phyloP scores from a whole-genome alignment of 2,888 invertebrate species.

The Eupithecia subfuscata region DNA sequence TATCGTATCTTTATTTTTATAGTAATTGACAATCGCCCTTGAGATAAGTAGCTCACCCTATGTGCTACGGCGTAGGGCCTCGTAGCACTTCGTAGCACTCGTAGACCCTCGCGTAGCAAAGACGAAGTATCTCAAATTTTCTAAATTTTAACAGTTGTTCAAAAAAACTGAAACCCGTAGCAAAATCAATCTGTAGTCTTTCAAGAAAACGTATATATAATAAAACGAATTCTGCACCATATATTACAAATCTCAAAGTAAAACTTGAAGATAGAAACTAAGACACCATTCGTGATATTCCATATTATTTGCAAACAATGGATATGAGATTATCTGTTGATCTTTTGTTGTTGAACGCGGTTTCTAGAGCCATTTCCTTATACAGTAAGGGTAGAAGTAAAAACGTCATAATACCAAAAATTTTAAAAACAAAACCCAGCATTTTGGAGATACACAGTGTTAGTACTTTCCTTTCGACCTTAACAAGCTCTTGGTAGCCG shows the following conservation, averaged over 20 bases:
- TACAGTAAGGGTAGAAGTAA: neutral
- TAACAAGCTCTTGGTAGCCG: neutral
- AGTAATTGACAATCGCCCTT: conserved; percentile 31
- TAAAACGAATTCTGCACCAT: neutral
- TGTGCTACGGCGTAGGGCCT: conserved; percentile 44
- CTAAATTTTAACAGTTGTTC: neutral
- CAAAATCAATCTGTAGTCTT: neutral
- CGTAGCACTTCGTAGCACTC: conserved; percentile 27
- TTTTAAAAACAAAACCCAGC: neutral
- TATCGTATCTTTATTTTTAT: conserved; percentile 27
- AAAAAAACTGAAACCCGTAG: neutral
- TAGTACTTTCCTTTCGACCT: neutral
- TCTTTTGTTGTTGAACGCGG: neutral
- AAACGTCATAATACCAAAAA: neutral
- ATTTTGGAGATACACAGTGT: neutral
- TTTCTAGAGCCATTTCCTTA: neutral
- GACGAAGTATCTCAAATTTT: neutral
- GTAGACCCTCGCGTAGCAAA: conserved; percentile 6
- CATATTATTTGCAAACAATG: conserved; percentile 18
- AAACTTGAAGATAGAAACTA: neutral
- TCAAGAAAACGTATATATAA: neutral
- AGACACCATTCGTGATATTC: conserved; percentile 6
- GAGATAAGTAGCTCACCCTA: conserved; percentile 33
- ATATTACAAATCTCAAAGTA: neutral
- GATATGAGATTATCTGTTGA: conserved; percentile 32